phyloP scores from a whole-genome alignment of 2,113 vertebrate species.

The Tachycineta bicolor region DNA sequence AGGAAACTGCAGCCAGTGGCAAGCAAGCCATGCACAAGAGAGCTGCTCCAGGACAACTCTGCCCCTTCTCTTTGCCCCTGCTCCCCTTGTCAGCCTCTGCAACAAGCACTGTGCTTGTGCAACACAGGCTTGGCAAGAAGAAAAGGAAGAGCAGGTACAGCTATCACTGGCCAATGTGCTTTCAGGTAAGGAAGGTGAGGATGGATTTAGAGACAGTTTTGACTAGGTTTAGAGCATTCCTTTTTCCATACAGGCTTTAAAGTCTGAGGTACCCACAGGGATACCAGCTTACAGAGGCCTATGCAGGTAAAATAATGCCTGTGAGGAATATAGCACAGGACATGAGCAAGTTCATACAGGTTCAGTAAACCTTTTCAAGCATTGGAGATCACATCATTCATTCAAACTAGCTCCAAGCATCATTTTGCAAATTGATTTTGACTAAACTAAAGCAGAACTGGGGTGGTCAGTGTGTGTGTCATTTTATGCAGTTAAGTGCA shows the following conservation, averaged over 20 bases:
- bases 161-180: background rate
- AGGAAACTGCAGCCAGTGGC: background rate
- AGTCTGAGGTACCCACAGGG: background rate
- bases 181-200: background rate
- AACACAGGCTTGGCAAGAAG: background rate
- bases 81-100: background rate
- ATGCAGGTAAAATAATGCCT: background rate
- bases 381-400: background rate
- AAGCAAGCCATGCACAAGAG: fast-evolving
- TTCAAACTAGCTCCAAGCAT: background rate
- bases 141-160: background rate
- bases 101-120: background rate
- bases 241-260: background rate
- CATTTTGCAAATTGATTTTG: background rate
- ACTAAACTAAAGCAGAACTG: background rate
- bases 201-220: background rate
- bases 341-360: background rate
- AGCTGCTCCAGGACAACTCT: background rate
- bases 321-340: background rate
- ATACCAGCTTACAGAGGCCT: background rate
- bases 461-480: background rate
- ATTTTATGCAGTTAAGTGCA: background rate
- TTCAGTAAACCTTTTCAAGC: background rate
- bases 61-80: background rate
- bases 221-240: background rate